phyloP scores from a whole-genome alignment of 37 sponge, comb jelly and placozoan species.

The Oscarella lobularis region DNA sequence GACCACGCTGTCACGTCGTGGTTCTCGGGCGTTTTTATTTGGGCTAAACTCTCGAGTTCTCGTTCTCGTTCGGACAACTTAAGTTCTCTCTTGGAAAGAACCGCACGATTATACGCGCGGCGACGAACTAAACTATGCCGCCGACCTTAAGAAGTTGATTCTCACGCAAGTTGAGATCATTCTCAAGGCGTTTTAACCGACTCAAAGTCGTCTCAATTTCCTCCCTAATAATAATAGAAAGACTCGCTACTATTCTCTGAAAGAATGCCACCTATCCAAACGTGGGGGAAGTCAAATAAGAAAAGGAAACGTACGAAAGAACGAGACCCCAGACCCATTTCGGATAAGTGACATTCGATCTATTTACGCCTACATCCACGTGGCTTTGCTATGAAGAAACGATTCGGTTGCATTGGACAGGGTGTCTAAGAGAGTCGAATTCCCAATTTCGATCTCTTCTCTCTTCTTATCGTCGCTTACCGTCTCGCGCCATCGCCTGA shows the following conservation, averaged over 20 bases:
- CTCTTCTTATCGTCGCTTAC: not conserved
- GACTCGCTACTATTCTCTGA: too few species aligned
- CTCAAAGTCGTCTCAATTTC: not conserved
- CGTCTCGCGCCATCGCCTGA: not conserved
- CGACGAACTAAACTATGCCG: too few species aligned
- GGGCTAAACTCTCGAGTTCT: not conserved
- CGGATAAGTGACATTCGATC: too few species aligned
- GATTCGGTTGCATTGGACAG: not conserved
- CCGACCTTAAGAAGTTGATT: too few species aligned
- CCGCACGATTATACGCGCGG: too few species aligned
- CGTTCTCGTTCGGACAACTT: not conserved
- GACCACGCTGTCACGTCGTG: conserved; percentile 44
- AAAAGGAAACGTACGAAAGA: too few species aligned
- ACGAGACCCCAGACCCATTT: too few species aligned
- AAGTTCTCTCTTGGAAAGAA: not conserved
- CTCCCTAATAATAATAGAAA: too few species aligned
- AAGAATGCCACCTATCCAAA: too few species aligned
- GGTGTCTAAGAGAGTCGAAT: not conserved
- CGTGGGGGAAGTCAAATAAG: too few species aligned
- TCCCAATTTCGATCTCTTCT: too few species aligned
- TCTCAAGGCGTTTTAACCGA: not conserved
- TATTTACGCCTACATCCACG: not conserved
- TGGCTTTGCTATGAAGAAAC: not conserved
- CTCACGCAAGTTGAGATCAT: not conserved
- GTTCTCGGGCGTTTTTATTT: conserved; percentile 5